Evolutionary conservation across 1,140 invertebrate species (phyloP).

Genomic region (Babylonia areolata): DNA sequence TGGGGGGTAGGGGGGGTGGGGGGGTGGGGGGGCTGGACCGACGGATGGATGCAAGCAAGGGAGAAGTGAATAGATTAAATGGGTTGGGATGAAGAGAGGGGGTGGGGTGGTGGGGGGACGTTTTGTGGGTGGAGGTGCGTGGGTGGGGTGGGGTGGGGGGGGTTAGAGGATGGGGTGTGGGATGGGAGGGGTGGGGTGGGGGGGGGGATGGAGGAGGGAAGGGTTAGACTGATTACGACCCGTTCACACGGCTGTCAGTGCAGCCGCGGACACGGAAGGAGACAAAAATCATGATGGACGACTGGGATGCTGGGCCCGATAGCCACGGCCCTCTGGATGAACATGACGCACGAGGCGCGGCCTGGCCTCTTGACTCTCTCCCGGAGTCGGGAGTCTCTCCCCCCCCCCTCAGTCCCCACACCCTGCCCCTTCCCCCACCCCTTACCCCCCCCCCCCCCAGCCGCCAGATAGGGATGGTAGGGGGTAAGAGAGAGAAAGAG

Average conservation of each 20-base stretch:
- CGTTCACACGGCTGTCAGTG: conserved; percentile 6
- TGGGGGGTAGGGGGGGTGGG: neutral
- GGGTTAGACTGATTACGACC: neutral
- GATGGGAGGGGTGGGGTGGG: too few species aligned
- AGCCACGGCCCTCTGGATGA: neutral
- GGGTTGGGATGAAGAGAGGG: too few species aligned
- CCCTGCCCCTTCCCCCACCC: too few species aligned
- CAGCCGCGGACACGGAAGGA: neutral
- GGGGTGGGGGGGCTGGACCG: neutral
- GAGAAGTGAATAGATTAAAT: neutral
- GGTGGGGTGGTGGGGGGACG: neutral
- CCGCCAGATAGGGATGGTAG: too few species aligned
- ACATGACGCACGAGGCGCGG: neutral
- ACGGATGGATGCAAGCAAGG: neutral
- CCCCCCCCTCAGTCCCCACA: neutral
- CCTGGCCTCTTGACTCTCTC: neutral
- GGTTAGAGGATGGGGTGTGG: too few species aligned
- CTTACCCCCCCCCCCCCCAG: too few species aligned
- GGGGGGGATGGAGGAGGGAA: neutral
- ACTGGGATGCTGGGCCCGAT: neutral
- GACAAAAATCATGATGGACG: conserved; percentile 11
- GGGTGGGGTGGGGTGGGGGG: neutral
- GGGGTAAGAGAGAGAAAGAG: too few species aligned
- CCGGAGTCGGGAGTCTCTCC: neutral
- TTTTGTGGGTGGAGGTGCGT: neutral